Evolutionary conservation across 2,113 vertebrate genomes (phyloP), one percentile per base, ranked within the genome.

Genomic region (Aythya baeri): DNA sequence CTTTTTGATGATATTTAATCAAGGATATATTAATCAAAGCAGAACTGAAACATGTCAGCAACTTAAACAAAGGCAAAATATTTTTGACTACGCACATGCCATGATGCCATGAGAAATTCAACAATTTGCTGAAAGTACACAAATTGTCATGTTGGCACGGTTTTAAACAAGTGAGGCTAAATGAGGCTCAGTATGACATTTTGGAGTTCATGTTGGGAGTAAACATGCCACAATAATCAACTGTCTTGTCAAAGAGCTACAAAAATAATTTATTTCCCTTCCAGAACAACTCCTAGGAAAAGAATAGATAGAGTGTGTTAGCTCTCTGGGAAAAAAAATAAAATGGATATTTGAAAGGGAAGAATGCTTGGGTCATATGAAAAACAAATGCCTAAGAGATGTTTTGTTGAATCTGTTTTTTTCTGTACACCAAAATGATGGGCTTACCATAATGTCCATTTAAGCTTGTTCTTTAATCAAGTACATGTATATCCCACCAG

Each of bases 201-300:
- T 66, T 86, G 79, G 88, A 94, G 92, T 96, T 97, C 93, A 84
- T 86, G 88, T 96, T 94, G 83, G 80, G 90, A 83, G 70, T 93
- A 95, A 95, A 93, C 88, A 96, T 96, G 94, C 83, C 93, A 96
- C 44, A 96, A 67, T 92, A 91, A 96, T 94, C 92, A 94, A 91
- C 73, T 72, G 5, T 88, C 90, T 95, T 95, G 94, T 95, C 90
- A 92, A 84, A 92, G 73, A 95, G 57, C 65, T 86, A 86, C 52
- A 68, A 36, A 95, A 93, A 83, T 94, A 85, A 74, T 81, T 94
- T 90, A 52, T 93, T 88, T 79, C 50, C 66, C 49, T 62, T 88
- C 38, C 62, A 81, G 82, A 90, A 74, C 52, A 77, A 61, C 21
- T 91, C 27, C 52, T 58, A 70, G 73, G n/a, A 57, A 75, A 90